A percentile compares a stretch with the other conserved stretches of the same genome.
phyloP scores from a whole-genome alignment of 2,888 invertebrate genomes.

The Cantharis flavilabris region DNA sequence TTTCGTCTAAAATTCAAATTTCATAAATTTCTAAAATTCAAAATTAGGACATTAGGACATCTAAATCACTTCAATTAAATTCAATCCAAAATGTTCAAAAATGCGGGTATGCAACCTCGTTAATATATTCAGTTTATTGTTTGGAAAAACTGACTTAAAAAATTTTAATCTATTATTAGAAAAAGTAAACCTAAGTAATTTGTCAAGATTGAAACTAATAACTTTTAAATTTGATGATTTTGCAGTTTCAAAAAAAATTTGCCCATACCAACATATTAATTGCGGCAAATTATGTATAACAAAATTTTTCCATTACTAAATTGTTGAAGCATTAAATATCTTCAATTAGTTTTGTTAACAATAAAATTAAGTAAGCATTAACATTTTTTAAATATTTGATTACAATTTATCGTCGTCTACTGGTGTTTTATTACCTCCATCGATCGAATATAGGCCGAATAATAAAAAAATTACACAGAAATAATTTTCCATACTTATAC shows the following conservation, averaged over 20 bases:
- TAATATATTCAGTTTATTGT: background rate
- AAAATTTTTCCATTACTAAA: background rate
- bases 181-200: background rate
- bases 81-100: too few species aligned
- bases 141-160: background rate
- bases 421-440: background rate
- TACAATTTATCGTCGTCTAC: background rate
- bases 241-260: background rate
- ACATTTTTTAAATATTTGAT: background rate
- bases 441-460: background rate
- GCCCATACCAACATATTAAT: background rate
- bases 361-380: background rate
- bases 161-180: background rate
- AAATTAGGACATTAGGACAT: too few species aligned
- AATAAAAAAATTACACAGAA: background rate
- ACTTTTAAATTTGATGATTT: background rate
- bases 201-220: background rate
- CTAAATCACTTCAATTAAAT: too few species aligned
- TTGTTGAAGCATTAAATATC: background rate
- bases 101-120: too few species aligned
- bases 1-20: too few species aligned
- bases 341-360: background rate
- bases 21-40: too few species aligned
- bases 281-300: background rate
- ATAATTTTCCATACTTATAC: too few species aligned